phyloP scores from a whole-genome alignment of 2,113 vertebrate genomes.

The Riparia riparia region DNA sequence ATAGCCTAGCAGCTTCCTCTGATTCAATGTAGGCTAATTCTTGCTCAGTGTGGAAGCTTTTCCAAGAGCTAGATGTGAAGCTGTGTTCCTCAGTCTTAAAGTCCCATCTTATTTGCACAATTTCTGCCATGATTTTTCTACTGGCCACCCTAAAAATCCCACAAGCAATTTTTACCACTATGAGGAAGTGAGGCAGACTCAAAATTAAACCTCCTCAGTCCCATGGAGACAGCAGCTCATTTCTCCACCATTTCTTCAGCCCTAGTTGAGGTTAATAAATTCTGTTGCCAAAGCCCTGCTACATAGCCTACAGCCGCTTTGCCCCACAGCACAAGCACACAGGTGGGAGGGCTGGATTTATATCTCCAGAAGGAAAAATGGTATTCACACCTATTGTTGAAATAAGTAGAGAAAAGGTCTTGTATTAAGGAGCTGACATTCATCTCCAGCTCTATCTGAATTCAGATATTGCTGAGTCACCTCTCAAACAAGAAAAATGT shows the following conservation, averaged over 20 bases:
- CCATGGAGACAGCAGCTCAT: accelerated
- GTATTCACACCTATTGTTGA: not conserved
- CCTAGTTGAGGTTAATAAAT: not conserved
- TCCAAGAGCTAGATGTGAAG: not conserved
- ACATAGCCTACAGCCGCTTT: not conserved
- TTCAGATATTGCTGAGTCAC: not conserved
- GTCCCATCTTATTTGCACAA: not conserved
- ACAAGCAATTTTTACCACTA: not conserved
- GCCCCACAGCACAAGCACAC: accelerated
- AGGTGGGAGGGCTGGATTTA: not conserved
- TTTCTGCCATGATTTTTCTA: not conserved
- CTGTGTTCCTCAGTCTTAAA: not conserved
- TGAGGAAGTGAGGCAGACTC: not conserved
- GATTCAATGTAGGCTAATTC: not conserved
- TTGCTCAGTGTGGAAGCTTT: not conserved
- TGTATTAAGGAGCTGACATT: not conserved
- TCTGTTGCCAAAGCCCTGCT: not conserved
- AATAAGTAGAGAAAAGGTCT: not conserved
- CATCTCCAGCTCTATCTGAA: not conserved
- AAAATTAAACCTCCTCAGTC: not conserved
- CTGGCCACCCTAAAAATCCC: not conserved
- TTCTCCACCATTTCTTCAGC: not conserved
- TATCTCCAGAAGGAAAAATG: not conserved
- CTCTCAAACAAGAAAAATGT: not conserved
- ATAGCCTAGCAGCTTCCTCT: not conserved